phyloP scores from a whole-genome alignment of 2,888 invertebrate genomes.

The Netelia fuscicornis region DNA sequence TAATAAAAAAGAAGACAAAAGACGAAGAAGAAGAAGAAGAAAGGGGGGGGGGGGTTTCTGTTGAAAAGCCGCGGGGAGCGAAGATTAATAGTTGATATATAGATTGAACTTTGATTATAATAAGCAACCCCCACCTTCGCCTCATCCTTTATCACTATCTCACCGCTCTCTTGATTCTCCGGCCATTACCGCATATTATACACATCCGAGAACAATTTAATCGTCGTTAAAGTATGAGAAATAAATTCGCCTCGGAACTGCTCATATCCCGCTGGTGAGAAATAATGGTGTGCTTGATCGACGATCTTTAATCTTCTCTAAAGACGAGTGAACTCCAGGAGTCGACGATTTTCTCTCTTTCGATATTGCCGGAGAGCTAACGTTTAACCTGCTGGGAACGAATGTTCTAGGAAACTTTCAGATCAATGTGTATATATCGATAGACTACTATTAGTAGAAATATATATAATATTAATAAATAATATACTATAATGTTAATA shows the following conservation, averaged over 20 bases:
- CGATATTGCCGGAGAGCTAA: not conserved
- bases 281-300: slow-evolving; percentile 31
- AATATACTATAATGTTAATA: too few relatives aligned
- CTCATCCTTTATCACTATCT: not conserved
- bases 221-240: slow-evolving; percentile 20
- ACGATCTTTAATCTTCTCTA: slow-evolving; percentile 18
- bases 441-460: too few relatives aligned
- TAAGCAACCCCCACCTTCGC: slow-evolving; percentile 8
- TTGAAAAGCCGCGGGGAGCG: not conserved
- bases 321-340: slow-evolving; percentile 12
- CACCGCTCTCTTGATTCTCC: not conserved
- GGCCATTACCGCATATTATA: slow-evolving; percentile 13
- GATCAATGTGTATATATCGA: too few relatives aligned
- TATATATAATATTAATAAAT: too few relatives aligned
- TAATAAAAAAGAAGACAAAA: not conserved
- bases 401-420: slow-evolving; percentile 42
- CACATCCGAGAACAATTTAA: slow-evolving; percentile 41
- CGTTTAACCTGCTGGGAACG: slow-evolving; percentile 24
- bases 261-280: not conserved
- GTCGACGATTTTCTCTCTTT: not conserved
- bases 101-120: slow-evolving; percentile 20
- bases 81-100: slow-evolving; percentile 2
- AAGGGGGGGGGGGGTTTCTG: not conserved
- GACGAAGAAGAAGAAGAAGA: not conserved
- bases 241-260: slow-evolving; percentile 38